Percentiles rank a stretch among this genome's conserved stretches.
Conservation (phyloP, 2,113 vertebrate genomes). For the Perccottus glenii region DNA sequence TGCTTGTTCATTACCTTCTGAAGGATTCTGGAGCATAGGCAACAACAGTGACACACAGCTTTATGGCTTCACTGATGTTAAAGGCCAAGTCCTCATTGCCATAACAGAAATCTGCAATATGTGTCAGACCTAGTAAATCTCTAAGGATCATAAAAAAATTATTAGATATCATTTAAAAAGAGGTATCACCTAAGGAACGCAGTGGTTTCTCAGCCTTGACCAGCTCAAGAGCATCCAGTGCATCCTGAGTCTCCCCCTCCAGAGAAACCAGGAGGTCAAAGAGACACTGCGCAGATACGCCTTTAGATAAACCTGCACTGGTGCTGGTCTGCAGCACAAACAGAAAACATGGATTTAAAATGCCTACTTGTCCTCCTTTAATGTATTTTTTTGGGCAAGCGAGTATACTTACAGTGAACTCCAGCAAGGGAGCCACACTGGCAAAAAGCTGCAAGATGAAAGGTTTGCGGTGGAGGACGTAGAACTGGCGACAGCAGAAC, state of each 20-base stretch:
- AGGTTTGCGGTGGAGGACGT: constrained; percentile 96
- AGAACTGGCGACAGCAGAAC: constrained; percentile 97
- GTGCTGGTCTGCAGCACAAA: constrained; percentile 72
- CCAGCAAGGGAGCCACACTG: constrained; percentile 94
- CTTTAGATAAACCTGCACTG: constrained; percentile 87
- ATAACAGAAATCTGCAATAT: constrained; percentile 92
- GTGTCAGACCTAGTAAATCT: background rate
- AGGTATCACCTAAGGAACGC: constrained; percentile 89
- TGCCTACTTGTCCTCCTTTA: rapidly evolving
- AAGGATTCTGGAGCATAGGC: constrained; percentile 98
- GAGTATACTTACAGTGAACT: constrained; percentile 88
- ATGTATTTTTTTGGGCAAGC: background rate
- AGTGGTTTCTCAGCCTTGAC: constrained; percentile 97
- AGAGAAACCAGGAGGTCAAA: constrained; percentile 96
- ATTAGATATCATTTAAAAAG: background rate
- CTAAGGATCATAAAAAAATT: no score
- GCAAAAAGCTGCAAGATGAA: constrained; percentile 97
- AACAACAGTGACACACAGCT: constrained; percentile 95
- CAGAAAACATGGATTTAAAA: background rate
- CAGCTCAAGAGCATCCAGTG: constrained; percentile 92
- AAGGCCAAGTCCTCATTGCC: constrained; percentile 95
- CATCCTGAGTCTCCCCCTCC: constrained; percentile 91
- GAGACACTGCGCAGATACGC: constrained; percentile 95
- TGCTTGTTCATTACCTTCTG: constrained; percentile 82
- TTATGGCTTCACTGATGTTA: constrained; percentile 96